Conservation (phyloP, 2,797 vertebrate species). For the Hyperoplus immaculatus region DNA sequence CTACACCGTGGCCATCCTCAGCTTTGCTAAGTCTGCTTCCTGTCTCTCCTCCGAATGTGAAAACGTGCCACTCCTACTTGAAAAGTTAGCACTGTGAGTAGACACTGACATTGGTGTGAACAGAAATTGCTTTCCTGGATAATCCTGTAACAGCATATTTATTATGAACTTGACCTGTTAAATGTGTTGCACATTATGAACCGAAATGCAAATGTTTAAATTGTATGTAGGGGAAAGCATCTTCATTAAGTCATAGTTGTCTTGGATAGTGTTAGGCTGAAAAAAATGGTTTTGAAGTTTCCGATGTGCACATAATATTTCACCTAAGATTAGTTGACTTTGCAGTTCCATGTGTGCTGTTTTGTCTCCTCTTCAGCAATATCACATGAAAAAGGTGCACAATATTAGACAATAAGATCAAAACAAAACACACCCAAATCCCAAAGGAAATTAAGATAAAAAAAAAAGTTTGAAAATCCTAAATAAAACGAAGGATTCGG, state of each 20-base stretch:
- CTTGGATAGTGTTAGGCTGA: not conserved
- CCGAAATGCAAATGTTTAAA: not conserved
- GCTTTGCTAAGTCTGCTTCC: constrained; percentile 93
- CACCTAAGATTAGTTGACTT: constrained; percentile 3
- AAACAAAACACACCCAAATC: constrained; percentile 25
- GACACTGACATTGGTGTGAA: not conserved
- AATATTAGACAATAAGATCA: constrained; percentile 14
- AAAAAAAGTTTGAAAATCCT: constrained; percentile 20
- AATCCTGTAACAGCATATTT: not conserved
- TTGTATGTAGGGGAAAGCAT: not conserved
- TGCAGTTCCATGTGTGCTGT: not conserved
- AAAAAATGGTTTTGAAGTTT: not conserved
- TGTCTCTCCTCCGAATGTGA: constrained; percentile 97
- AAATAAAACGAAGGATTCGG: constrained; percentile 4
- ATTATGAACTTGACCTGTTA: not conserved
- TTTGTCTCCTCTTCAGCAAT: constrained; percentile 2
- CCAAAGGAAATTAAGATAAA: constrained; percentile 12
- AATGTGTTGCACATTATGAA: constrained; percentile 3
- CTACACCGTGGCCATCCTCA: constrained; percentile 96
- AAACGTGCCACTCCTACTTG: constrained; percentile 97
- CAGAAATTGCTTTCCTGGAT: not conserved
- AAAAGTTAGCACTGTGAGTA: constrained; percentile 98
- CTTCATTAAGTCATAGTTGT: not conserved
- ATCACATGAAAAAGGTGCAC: constrained; percentile 1
- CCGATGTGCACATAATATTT: not conserved